A percentile compares a stretch with the other conserved stretches of the same genome.
These are phyloP conservation scores for Cairina moschata DNA, from an alignment of 2,113 vertebrate genomes.

Conservation along the genomic window DNA sequence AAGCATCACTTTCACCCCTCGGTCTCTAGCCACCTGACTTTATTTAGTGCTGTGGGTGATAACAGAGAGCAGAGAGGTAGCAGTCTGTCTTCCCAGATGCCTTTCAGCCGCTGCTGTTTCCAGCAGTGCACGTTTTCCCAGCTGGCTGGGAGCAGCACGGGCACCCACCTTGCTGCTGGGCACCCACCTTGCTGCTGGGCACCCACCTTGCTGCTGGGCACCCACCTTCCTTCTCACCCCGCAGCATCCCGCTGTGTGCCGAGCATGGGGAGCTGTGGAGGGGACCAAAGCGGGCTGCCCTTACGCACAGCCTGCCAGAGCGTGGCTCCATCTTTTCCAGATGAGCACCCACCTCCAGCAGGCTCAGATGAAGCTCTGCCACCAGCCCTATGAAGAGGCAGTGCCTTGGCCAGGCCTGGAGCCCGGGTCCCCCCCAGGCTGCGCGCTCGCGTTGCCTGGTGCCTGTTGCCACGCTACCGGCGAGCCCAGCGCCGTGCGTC, in stretches of 20 bases:
- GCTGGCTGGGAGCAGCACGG: not conserved
- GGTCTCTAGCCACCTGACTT: not conserved
- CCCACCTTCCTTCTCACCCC: fast-evolving
- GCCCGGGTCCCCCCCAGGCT: too few species aligned
- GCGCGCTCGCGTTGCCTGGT: constrained; percentile 43
- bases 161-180: not conserved
- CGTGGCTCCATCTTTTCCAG: not conserved
- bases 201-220: too few species aligned
- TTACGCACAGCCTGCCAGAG: not conserved
- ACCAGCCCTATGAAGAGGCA: not conserved
- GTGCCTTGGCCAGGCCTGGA: not conserved
- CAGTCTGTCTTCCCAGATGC: not conserved
- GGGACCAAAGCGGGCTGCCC: not conserved
- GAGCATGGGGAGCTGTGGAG: not conserved
- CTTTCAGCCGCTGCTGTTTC: not conserved
- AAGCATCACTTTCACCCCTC: not conserved
- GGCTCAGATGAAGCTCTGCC: not conserved
- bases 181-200: not conserved
- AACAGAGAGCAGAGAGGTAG: not conserved
- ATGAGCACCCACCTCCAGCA: not conserved
- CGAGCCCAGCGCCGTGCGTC: not conserved
- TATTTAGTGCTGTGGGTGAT: not conserved
- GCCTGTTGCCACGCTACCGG: constrained; percentile 63
- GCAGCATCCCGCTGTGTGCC: not conserved
- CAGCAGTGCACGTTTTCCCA: fast-evolving